Conservation (phyloP, 2,888 invertebrate species). For the Athalia circularis region DNA sequence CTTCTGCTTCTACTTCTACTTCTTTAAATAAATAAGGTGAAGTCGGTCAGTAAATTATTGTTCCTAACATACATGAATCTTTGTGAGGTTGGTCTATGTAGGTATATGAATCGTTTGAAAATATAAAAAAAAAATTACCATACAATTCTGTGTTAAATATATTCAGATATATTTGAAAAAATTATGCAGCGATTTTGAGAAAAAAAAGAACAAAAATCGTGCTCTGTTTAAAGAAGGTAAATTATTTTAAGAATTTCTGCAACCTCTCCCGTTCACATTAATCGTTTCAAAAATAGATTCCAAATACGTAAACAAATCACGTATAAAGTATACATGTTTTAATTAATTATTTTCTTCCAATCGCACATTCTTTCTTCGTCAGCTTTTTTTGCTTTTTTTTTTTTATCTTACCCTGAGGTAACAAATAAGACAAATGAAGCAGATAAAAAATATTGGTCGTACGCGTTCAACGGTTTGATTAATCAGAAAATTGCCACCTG, state of each 20-base stretch:
- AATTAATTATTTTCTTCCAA: neutral
- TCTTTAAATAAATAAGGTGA: neutral
- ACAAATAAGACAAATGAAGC: too few relatives aligned
- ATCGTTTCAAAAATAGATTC: slow-evolving; percentile 33
- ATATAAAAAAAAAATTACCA: neutral
- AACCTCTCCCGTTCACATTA: slow-evolving; percentile 8
- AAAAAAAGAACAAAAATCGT: neutral
- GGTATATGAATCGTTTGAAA: too few relatives aligned
- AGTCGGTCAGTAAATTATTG: too few relatives aligned
- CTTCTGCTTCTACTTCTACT: neutral
- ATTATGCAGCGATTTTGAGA: neutral
- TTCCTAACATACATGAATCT: too few relatives aligned
- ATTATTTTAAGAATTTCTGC: neutral
- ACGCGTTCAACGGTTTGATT: too few relatives aligned
- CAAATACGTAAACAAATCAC: slow-evolving; percentile 16
- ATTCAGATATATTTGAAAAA: too few relatives aligned
- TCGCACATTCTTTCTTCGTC: too few relatives aligned
- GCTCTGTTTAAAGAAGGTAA: neutral
- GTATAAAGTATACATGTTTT: slow-evolving; percentile 1
- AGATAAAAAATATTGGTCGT: too few relatives aligned
- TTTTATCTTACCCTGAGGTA: too few relatives aligned
- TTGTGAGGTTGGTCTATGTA: too few relatives aligned
- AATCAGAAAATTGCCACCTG: too few relatives aligned
- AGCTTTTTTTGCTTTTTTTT: too few relatives aligned
- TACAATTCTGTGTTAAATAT: slow-evolving; percentile 10